These are phyloP conservation scores for Seriola quinqueradiata DNA, from an alignment of 2,113 vertebrate species.

Conservation along the genomic window DNA sequence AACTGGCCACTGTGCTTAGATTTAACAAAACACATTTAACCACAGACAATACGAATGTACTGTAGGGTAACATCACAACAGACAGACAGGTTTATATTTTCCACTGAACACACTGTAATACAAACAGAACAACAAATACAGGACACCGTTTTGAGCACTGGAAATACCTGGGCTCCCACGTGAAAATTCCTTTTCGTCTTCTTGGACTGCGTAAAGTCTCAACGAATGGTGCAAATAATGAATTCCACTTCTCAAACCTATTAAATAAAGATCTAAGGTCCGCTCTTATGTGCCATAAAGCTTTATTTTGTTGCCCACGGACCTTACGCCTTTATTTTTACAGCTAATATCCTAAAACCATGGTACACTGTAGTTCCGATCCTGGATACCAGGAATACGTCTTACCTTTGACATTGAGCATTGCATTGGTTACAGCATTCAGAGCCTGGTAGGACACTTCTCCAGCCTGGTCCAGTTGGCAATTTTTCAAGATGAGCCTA, in stretches of 20 bases:
- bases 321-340: constrained; percentile 58
- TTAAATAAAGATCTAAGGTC: constrained; percentile 61
- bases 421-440: constrained; percentile 92
- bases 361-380: fast-evolving
- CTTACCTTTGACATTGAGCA: constrained; percentile 96
- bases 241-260: background rate
- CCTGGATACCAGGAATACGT: background rate
- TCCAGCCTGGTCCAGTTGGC: constrained; percentile 94
- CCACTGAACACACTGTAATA: background rate
- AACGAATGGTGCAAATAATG: background rate
- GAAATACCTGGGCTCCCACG: background rate
- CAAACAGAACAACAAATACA: background rate
- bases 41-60: constrained; percentile 1
- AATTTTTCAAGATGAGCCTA: constrained; percentile 91
- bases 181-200: background rate
- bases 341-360: background rate
- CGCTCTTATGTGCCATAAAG: background rate
- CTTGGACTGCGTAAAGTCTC: background rate
- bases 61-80: background rate
- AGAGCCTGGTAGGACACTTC: constrained; percentile 95
- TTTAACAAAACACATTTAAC: constrained; percentile 20
- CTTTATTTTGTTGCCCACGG: constrained; percentile 45
- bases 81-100: background rate
- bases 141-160: background rate
- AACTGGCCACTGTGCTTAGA: constrained; percentile 33